These are phyloP conservation scores for Diaperis boleti DNA, from an alignment of 2,888 invertebrate genomes.

Conservation along the genomic window DNA sequence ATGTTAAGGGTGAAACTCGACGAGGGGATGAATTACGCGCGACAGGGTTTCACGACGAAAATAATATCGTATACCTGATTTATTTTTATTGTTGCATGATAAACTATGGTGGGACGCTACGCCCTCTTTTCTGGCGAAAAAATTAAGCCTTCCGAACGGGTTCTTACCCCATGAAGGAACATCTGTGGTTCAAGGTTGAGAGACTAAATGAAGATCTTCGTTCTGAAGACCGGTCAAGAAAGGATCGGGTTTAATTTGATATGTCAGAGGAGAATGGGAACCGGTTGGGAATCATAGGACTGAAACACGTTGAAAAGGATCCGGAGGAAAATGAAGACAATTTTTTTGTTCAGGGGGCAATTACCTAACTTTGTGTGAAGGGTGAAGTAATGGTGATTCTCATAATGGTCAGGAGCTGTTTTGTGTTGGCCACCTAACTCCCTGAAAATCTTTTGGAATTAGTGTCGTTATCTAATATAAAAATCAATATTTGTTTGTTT, in stretches of 20 bases:
- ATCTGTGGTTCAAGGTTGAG: constrained; percentile 5
- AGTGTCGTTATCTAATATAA: too few relatives aligned
- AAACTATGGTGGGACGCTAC: constrained; percentile 22
- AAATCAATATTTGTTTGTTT: too few relatives aligned
- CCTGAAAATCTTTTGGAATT: too few relatives aligned
- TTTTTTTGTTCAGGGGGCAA: too few relatives aligned
- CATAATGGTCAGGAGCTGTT: too few relatives aligned
- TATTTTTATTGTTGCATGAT: constrained; percentile 34
- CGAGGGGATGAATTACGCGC: constrained; percentile 49
- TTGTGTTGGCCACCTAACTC: too few relatives aligned
- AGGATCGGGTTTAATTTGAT: constrained; percentile 1
- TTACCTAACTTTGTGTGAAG: too few relatives aligned
- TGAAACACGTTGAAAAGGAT: background rate
- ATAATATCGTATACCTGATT: constrained; percentile 29
- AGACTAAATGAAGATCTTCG: constrained; percentile 1
- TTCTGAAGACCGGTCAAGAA: constrained; percentile 1
- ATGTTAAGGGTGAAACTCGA: constrained; percentile 45
- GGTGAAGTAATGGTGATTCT: too few relatives aligned
- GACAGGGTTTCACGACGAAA: constrained; percentile 34
- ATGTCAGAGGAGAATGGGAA: background rate
- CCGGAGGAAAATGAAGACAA: background rate
- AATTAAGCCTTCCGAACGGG: constrained; percentile 10
- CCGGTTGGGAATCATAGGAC: background rate
- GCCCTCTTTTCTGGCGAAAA: constrained; percentile 17
- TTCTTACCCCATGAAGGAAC: constrained; percentile 15